Percentiles rank a stretch among this genome's conserved stretches.
Conservation (phyloP, 2,113 vertebrate species). For the Sterrhoptilus dennistouni region DNA sequence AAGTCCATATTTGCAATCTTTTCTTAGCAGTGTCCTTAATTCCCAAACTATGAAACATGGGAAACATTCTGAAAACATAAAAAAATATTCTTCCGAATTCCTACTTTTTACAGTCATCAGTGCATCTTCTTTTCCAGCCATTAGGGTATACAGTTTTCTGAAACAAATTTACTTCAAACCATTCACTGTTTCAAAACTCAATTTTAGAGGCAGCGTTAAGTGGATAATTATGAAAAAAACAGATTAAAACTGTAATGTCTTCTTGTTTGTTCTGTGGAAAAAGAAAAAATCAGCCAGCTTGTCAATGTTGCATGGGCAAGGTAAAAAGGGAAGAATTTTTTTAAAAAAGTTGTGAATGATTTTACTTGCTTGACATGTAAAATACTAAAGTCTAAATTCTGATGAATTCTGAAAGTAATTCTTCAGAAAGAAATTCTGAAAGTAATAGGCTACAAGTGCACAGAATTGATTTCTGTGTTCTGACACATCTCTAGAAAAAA, state of each 20-base stretch:
- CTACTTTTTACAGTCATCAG: neutral
- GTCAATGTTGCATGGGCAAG: neutral
- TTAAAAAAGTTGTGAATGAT: constrained; percentile 1
- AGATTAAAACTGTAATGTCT: neutral
- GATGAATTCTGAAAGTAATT: neutral
- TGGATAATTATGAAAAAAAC: neutral
- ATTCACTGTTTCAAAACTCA: neutral
- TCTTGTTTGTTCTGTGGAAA: neutral
- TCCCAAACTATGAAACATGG: neutral
- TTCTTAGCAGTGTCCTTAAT: neutral
- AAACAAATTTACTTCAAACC: neutral
- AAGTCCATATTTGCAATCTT: neutral
- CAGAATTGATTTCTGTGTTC: constrained; percentile 15
- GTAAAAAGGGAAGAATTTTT: neutral
- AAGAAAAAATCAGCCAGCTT: neutral
- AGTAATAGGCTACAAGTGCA: neutral
- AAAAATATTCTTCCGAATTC: neutral
- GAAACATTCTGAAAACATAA: neutral
- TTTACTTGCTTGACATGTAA: constrained; percentile 23
- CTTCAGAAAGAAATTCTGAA: neutral
- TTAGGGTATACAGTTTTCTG: neutral
- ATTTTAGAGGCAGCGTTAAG: neutral
- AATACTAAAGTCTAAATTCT: neutral
- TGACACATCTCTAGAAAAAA: neutral
- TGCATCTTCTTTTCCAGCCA: neutral